Percentiles rank a stretch among this genome's conserved stretches.
phyloP scores from a whole-genome alignment of 2,888 invertebrate species.

The Cylindroiulus punctatus region DNA sequence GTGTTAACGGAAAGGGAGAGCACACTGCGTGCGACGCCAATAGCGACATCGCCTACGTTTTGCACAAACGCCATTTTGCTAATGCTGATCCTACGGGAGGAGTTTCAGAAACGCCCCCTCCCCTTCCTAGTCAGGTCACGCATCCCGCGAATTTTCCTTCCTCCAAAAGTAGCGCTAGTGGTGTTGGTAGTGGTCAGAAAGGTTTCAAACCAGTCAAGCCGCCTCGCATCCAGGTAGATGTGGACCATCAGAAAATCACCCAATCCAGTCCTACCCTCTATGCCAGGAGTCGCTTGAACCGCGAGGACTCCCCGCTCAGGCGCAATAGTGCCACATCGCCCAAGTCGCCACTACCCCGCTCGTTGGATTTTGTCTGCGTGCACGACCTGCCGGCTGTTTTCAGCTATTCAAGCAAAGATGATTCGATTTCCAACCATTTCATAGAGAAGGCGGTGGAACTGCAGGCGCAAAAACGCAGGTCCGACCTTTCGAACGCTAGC shows the following conservation, averaged over 20 bases:
- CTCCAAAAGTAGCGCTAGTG: background rate
- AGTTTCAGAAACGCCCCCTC: constrained; percentile 15
- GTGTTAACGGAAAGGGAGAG: constrained; percentile 46
- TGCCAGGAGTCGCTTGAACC: constrained; percentile 57
- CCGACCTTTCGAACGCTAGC: background rate
- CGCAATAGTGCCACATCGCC: constrained; percentile 41
- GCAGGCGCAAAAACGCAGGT: constrained; percentile 43
- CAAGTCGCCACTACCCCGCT: constrained; percentile 54
- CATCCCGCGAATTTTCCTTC: constrained; percentile 17
- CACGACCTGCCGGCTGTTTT: constrained; percentile 62
- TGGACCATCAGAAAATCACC: constrained; percentile 55
- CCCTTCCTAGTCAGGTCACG: constrained; percentile 44
- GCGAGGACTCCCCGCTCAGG: constrained; percentile 29
- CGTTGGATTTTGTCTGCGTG: constrained; percentile 57
- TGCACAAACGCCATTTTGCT: constrained; percentile 61
- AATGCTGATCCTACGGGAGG: background rate
- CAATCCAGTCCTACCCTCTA: constrained; percentile 58
- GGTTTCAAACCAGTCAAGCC: constrained; percentile 27
- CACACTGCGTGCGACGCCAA: constrained; percentile 58
- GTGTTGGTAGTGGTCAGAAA: constrained; percentile 16
- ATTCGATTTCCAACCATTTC: constrained; percentile 63
- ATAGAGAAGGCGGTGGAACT: constrained; percentile 61
- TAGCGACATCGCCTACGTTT: constrained; percentile 65
- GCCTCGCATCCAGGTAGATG: constrained; percentile 48
- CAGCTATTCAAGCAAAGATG: constrained; percentile 65